A percentile compares a stretch with the other conserved stretches of the same genome.
phyloP scores from a whole-genome alignment of 2,113 vertebrate species.

The Dicerorhinus sumatrensis region DNA sequence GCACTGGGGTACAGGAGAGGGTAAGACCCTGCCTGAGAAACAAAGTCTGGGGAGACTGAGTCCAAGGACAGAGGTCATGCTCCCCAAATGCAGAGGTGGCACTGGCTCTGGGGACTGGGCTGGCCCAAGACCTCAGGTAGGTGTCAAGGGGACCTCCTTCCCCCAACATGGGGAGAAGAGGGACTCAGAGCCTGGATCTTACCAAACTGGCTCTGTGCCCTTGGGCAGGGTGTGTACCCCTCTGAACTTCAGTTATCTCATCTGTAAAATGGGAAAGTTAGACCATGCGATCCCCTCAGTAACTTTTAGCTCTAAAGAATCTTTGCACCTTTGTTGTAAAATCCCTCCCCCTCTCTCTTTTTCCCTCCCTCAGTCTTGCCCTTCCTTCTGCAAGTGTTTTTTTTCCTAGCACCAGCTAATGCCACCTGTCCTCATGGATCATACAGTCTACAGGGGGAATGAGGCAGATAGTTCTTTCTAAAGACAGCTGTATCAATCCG shows the following conservation, averaged over 20 bases:
- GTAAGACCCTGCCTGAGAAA: not conserved
- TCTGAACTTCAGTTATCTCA: not conserved
- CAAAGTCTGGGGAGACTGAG: not conserved
- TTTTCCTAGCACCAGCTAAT: not conserved
- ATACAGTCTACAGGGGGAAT: not conserved
- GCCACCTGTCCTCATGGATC: not conserved
- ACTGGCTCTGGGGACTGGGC: not conserved
- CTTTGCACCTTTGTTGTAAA: not conserved
- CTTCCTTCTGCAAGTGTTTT: not conserved
- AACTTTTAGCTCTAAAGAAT: not conserved
- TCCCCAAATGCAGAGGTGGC: not conserved
- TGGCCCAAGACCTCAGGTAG: not conserved
- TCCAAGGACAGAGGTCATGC: not conserved
- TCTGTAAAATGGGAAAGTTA: not conserved
- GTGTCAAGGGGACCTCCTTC: not conserved
- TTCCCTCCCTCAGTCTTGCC: not conserved
- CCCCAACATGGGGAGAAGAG: not conserved
- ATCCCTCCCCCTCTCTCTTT: not conserved
- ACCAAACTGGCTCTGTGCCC: not conserved
- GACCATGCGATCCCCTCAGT: not conserved
- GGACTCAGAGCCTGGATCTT: not conserved
- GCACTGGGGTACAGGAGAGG: not conserved
- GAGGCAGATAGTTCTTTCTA: not conserved
- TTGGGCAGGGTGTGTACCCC: not conserved
- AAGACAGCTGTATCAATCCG: not conserved